Base-by-base conservation (phyloP, 2,113 vertebrate species). In the Trogon melanurus region DNA sequence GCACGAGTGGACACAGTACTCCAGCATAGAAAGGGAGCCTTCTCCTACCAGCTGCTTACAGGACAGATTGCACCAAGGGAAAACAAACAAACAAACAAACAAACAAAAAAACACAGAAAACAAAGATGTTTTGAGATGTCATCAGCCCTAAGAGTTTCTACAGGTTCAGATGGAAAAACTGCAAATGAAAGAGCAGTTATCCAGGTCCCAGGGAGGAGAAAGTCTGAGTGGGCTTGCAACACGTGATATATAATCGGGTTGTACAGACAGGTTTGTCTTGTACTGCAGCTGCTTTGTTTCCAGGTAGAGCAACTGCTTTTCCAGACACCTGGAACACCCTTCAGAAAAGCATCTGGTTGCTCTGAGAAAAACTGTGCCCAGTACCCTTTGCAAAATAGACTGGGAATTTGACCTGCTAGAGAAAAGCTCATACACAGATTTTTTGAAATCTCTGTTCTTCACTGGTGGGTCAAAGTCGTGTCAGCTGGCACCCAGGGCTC, bases 231-330 rank as follows among this genome's bases (percentile, higher is more conserved):
- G 32, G 57, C 17, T 26, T 25, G 62, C 23, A 62, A 23, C 17
- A 21, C 0, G 0, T 51, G 12, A 38, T 13, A 3, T 13, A 53
- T 32, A 25, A n/a, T 47, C 56, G 45, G 8, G 5, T 19, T 75
- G 44, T 67, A 29, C 10, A 82, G 36, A 44, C 10, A 51, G 8
- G 25, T 66, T 58, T 87, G 54, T 61, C 44, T 75, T 19, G 9
- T 67, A 17, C 16, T 34, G 54, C 38, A 80, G 16, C 19, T 53
- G 16, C 22, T 32, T 12, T 26, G 16, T 41, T 60, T 27, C 25
- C 13, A 34, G 16, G 29, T 22, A 88, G 38, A 72, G 6, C 17
- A 79, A 13, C 14, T 69, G 29, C 62, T 85, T 72, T 69, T 67
- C 57, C 26, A 90, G 61, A 48, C 32, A 75, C 34, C 17, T 75